Base-by-base conservation (phyloP, 2,113 vertebrate genomes). In the Melanerpes formicivorus region DNA sequence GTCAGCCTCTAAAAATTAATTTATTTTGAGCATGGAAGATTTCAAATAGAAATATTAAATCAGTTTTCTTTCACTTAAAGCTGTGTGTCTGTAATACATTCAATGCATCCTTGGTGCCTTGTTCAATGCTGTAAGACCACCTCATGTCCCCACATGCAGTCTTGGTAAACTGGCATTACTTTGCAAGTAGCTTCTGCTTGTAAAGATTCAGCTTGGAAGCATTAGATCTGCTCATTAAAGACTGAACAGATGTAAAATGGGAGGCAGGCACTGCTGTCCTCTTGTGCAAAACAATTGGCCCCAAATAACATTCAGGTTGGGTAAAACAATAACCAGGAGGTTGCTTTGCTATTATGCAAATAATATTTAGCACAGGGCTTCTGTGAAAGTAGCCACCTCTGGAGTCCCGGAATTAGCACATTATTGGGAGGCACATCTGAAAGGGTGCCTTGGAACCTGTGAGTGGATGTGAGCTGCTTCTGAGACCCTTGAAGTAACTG, bases 401-500 rank as follows among this genome's bases (percentile, higher is more conserved):
- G 54, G 30, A 83, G n/a, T 13, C 58, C 40, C 75, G 40, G 58
- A 87, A 78, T 90, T 78, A 89, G 23, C 14, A 50, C 37, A 6
- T 88, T 88, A 63, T 75, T 2, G 3, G 42, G 18, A 89, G 16
- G 11, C 14, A 66, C 5, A 17, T 87, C 83, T 71, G 30, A 85
- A 85, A 65, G 19, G 25, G 10, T 83, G 29, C 14, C 40, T 72
- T 62, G 44, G 72, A 83, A 27, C 58, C 46, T 52, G 18, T 1
- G 2, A 34, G 46, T 21, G 25, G 12, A 62, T 8, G 32, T n/a
- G 54, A 85, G n/a, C 18, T 74, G 32, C 67, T 75, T 44, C 63
- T 77, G 75, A 91, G 59, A 16, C 40, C 84, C 55, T 88, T 86
- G 79, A 83, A 95, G 34, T 72, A 30, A 85, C 44, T 72, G 65